Evolutionary conservation across 2,888 invertebrate species (phyloP), one percentile per base, ranked within the genome.

Genomic region (Amphipoea lucens): DNA sequence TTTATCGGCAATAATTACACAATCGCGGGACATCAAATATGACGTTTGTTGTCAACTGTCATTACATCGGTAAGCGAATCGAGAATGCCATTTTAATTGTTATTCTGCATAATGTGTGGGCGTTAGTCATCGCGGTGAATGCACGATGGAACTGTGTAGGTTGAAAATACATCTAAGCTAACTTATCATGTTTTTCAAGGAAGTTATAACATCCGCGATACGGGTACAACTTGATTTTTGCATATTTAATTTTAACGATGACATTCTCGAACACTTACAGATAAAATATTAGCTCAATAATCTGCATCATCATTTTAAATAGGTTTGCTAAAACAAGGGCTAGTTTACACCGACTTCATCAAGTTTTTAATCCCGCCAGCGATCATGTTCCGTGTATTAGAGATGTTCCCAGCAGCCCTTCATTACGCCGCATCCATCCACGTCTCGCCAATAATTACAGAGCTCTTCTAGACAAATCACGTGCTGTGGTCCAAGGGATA

Each of bases 361-460:
- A 77, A 57, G 75, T 84, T 86, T 86, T 87, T 79, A 81, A 84
- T 87, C 81, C 76, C 60, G 74, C 76, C 57, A 73, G 76, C 74
- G 81, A 79, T 86, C 76, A 79, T 81, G 76, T 65, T 48, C 69
- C 62, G 54, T 76, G 70, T 85, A 74, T 85, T 81, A 86, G 80
- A 68, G 84, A 60, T 83, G 85, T 86, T 85, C 77, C 42, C 84
- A 83, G 78, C 75, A 78, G 70, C 67, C 82, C 90, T 87, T 87
- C 76, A 88, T 87, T 88, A 87, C 36, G 62, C 85, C 85, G 92
- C 93, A 95, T 95, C 93, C 90, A 94, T 95, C 95, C 94, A 94
- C 93, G 94, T 94, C 94, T 90, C 88, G 87, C 90, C 81, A 87
- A 92, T 94, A 94, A 95, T 95, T 94, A 94, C 91, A 91, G 91